Percentiles rank a stretch among this genome's conserved stretches.
phyloP scores from a whole-genome alignment of 2,113 vertebrate species.

The Pogonocichla stellata region DNA sequence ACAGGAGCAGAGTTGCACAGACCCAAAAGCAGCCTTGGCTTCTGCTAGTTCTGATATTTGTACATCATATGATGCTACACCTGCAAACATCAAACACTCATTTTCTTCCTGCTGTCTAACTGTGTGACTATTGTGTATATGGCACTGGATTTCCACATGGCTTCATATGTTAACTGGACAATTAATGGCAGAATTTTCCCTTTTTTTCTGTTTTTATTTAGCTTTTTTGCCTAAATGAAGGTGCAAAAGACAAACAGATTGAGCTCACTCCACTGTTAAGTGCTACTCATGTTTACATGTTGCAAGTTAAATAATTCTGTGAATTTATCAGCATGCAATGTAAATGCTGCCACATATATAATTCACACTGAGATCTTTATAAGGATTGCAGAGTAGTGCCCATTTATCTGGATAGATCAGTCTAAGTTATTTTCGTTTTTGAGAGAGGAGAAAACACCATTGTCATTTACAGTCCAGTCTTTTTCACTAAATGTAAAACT shows the following conservation, averaged over 20 bases:
- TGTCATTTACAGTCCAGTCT: not conserved
- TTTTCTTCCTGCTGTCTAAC: not conserved
- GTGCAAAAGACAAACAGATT: not conserved
- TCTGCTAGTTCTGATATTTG: not conserved
- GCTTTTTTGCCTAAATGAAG: not conserved
- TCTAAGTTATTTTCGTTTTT: not conserved
- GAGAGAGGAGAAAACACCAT: not conserved
- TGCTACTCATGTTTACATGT: not conserved
- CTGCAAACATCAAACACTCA: not conserved
- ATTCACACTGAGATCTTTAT: not conserved
- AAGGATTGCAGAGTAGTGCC: not conserved
- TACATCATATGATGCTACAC: not conserved
- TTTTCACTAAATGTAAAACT: not conserved
- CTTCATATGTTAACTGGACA: not conserved
- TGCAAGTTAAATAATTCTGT: not conserved
- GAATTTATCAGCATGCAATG: not conserved
- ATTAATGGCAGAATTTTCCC: not conserved
- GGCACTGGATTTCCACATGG: not conserved
- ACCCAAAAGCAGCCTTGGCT: not conserved
- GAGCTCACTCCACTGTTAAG: not conserved
- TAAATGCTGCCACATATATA: not conserved
- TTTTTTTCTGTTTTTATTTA: slow-evolving; percentile 33
- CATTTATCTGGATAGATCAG: not conserved
- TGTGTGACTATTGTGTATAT: not conserved
- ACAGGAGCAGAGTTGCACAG: not conserved